Conservation (phyloP, 2,888 invertebrate genomes). For the Homarus gammarus region DNA sequence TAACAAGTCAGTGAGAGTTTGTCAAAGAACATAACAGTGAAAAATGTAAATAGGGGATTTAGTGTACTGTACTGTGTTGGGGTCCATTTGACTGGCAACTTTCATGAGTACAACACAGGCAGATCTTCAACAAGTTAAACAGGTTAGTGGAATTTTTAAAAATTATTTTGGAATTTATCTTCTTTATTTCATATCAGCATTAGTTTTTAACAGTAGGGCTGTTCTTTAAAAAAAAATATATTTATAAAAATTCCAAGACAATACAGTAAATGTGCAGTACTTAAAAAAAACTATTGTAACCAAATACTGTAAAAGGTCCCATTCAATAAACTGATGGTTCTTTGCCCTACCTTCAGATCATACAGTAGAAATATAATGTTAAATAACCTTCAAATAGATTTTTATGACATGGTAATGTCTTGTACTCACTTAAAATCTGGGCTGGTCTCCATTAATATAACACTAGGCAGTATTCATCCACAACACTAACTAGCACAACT, state of each 20-base stretch:
- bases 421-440: not conserved
- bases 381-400: not conserved
- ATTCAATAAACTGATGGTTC: not conserved
- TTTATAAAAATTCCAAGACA: not conserved
- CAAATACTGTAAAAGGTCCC: too few species aligned
- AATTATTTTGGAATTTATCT: not conserved
- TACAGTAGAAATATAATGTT: too few species aligned
- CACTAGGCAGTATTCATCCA: not conserved
- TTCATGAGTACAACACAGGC: too few species aligned
- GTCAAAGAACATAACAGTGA: too few species aligned
- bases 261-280: not conserved
- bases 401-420: not conserved
- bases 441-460: not conserved
- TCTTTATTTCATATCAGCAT: not conserved
- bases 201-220: not conserved
- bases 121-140: not conserved
- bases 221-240: not conserved
- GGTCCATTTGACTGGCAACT: too few species aligned
- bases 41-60: too few species aligned
- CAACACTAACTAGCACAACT: too few species aligned
- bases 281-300: not conserved
- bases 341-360: not conserved
- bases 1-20: too few species aligned
- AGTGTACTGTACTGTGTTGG: too few species aligned
- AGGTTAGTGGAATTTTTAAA: not conserved